Percentiles rank a stretch among this genome's conserved stretches.
Conservation (phyloP, 1,140 invertebrate species). For the Trichogramma pretiosum region DNA sequence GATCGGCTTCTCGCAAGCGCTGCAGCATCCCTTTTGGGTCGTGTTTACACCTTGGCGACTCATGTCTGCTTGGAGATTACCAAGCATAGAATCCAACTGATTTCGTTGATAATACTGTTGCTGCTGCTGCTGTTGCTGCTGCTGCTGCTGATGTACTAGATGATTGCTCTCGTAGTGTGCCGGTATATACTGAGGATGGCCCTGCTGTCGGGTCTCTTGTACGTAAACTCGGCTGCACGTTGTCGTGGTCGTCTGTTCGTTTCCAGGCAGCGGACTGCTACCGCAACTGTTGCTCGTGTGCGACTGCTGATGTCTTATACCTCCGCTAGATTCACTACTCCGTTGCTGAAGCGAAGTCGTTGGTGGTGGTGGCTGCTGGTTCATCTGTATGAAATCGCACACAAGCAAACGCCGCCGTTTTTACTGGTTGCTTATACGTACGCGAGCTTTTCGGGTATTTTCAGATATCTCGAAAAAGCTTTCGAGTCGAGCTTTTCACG, state of each 20-base stretch:
- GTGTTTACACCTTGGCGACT: constrained; percentile 94
- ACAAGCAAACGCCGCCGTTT: no score
- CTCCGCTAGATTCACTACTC: no score
- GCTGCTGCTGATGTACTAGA: constrained; percentile 29
- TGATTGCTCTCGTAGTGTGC: constrained; percentile 36
- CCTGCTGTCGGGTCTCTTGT: constrained; percentile 42
- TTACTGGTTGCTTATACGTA: background rate
- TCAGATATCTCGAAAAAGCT: no score
- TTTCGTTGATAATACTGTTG: constrained; percentile 37
- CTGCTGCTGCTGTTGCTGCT: constrained; percentile 34
- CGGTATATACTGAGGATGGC: constrained; percentile 43
- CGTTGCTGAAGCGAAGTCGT: constrained; percentile 62
- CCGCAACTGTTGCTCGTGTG: constrained; percentile 36
- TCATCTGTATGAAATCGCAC: constrained; percentile 47
- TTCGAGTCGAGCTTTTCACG: no score
- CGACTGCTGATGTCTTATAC: no score
- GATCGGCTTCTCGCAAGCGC: constrained; percentile 94
- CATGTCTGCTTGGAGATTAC: constrained; percentile 88
- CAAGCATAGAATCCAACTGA: constrained; percentile 88
- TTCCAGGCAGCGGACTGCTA: constrained; percentile 41
- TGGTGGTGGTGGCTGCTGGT: constrained; percentile 50
- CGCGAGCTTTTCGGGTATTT: constrained; percentile 9
- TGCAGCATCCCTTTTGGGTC: constrained; percentile 96
- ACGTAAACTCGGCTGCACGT: constrained; percentile 35
- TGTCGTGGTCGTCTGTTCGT: constrained; percentile 22